Conservation (phyloP, 2,888 invertebrate genomes). For the Troilus luridus region DNA sequence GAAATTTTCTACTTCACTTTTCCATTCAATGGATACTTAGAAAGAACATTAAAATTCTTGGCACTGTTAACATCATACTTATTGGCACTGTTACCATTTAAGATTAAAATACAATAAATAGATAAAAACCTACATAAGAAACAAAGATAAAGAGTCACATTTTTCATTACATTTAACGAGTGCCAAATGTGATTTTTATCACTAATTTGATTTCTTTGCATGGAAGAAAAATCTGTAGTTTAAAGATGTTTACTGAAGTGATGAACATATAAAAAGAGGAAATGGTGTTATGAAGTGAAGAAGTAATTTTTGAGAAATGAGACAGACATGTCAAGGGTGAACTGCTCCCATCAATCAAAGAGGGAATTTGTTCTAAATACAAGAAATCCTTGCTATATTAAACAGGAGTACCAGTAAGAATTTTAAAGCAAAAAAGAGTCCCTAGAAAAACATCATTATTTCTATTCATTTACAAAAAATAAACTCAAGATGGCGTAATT, state of each 20-base stretch:
- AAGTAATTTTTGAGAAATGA: neutral
- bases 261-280: neutral
- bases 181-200: neutral
- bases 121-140: neutral
- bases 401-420: too few relatives aligned
- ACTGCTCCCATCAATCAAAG: neutral
- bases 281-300: neutral
- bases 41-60: neutral
- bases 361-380: neutral
- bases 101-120: neutral
- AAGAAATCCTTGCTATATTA: neutral
- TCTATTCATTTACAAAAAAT: too few relatives aligned
- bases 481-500: too few relatives aligned
- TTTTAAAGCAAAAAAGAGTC: too few relatives aligned
- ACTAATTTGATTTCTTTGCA: neutral
- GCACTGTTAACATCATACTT: neutral
- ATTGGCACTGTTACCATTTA: neutral
- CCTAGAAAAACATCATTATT: too few relatives aligned
- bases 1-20: neutral
- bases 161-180: neutral
- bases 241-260: neutral
- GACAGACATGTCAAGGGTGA: neutral
- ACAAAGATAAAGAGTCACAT: neutral
- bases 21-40: conserved; percentile 2
- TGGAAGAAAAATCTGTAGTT: neutral